Conservation (phyloP, 1,140 invertebrate genomes). For the Olivierus martensii region DNA sequence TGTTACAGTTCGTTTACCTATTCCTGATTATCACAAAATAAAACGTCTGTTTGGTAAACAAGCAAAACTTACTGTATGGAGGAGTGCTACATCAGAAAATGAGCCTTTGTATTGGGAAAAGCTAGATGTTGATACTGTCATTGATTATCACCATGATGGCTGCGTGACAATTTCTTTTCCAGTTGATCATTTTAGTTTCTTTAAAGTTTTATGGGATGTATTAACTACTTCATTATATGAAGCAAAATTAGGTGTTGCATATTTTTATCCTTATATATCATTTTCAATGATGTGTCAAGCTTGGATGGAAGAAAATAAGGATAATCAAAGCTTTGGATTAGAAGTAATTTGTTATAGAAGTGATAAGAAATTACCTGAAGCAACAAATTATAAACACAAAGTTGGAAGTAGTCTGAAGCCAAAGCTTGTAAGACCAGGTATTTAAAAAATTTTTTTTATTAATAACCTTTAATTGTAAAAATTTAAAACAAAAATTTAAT, state of each 20-base stretch:
- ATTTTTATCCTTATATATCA: conserved; percentile 23
- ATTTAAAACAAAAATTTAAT: no score
- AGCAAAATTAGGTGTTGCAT: conserved; percentile 23
- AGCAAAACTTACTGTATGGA: conserved; percentile 18
- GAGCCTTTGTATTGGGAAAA: conserved; percentile 19
- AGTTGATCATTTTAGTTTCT: conserved; percentile 25
- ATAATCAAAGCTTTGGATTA: conserved; percentile 21
- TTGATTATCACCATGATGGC: background rate
- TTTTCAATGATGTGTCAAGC: conserved; percentile 29
- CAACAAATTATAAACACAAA: conserved; percentile 20
- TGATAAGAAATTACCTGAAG: conserved; percentile 21
- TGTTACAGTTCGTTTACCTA: conserved; percentile 18
- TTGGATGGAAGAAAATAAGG: conserved; percentile 24
- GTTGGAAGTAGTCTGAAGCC: conserved; percentile 23
- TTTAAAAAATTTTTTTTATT: no score
- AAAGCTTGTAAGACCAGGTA: conserved; percentile 24
- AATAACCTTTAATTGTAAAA: no score
- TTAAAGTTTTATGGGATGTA: conserved; percentile 24
- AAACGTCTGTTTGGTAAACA: conserved; percentile 3
- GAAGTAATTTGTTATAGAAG: conserved; percentile 26
- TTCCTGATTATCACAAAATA: conserved; percentile 22
- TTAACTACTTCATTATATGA: conserved; percentile 19
- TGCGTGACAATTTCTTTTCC: conserved; percentile 17
- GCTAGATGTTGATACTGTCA: conserved; percentile 9
- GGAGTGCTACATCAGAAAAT: conserved; percentile 19